phyloP scores from a whole-genome alignment of 53 echinoderm and acorn worm species.

The Henricia sp. region DNA sequence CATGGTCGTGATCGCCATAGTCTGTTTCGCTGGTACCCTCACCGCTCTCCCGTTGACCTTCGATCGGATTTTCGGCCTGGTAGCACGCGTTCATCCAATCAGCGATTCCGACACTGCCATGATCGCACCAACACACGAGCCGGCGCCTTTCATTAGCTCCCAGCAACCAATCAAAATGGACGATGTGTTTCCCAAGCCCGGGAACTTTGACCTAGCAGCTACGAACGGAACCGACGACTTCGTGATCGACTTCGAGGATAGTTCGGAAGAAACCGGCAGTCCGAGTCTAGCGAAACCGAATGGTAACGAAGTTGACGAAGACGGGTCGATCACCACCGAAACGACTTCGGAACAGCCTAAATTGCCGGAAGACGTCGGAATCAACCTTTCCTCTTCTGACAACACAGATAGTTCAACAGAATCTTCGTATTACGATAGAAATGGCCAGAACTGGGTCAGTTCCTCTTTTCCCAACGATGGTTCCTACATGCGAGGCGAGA shows the following conservation, averaged over 20 bases:
- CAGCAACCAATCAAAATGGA: conserved; percentile 24
- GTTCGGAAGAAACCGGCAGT: background rate
- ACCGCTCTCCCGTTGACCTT: no score
- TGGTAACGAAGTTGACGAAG: background rate
- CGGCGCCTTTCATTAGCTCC: no score
- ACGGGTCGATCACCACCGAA: background rate
- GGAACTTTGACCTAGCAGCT: conserved; percentile 27
- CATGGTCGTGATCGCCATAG: no score
- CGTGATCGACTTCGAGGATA: background rate
- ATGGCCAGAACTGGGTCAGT: background rate
- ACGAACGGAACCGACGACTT: background rate
- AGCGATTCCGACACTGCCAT: no score
- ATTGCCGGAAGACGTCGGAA: background rate
- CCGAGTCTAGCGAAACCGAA: background rate
- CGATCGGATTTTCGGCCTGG: no score
- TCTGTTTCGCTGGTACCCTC: no score
- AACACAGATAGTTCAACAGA: background rate
- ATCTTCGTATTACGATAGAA: no score
- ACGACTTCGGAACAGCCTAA: no score
- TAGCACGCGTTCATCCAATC: no score
- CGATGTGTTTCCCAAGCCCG: background rate
- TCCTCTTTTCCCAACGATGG: conserved; percentile 19
- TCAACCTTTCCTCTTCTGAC: background rate
- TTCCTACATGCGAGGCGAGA: background rate
- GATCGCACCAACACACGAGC: no score